Base-by-base conservation (phyloP, 2,888 invertebrate species). In the Eutolmus rufibarbis region DNA sequence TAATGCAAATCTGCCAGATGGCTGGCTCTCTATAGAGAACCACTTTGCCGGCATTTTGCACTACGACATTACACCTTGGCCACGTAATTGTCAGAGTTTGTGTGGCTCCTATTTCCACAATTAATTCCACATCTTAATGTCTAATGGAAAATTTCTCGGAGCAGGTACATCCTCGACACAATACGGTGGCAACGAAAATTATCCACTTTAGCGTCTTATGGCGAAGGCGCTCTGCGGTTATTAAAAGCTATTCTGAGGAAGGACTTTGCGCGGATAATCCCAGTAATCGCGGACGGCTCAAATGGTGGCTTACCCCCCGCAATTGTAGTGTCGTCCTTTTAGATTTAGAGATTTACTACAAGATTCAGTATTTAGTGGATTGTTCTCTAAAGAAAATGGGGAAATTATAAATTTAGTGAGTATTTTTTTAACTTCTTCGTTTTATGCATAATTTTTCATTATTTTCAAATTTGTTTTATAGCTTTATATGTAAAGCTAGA, bases 1-100 rank as follows among this genome's bases (percentile, higher is more conserved):
- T 85, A 85, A 85, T 85, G 85, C 85, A 85, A 85, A 85, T 85
- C 85, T 23, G 74, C 85, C 85, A 85, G 85, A 85, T 85, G 85
- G 85, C 74, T 85, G 85, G 57, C 74, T 43, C 74, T 74, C 74
- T 85, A 74, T 74, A 46, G 85, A 46, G 74, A 31, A 85, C 43
- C 85, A 74, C 85, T 85, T 74, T 37, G 46, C 74, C 31, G 46
- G 46, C 43, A 74, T 85, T 85, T 66, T 66, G 85, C 28, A 28
- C 74, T 40, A 74, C 40, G 74, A 85, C 28, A 43, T 46, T 74
- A 74, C 74, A 74, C 85, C 74, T 34, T 74, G 82, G 74, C 51
- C 74, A 85, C 51, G 43, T 74, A 85, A 85, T 74, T 74, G 74
- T 43, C 57, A 43, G 74, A 74, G 85, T 74, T 74, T 82, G 57